Evolutionary conservation across 1,140 invertebrate genomes (phyloP).

Genomic region (Pseudomyrmex dendroicus): DNA sequence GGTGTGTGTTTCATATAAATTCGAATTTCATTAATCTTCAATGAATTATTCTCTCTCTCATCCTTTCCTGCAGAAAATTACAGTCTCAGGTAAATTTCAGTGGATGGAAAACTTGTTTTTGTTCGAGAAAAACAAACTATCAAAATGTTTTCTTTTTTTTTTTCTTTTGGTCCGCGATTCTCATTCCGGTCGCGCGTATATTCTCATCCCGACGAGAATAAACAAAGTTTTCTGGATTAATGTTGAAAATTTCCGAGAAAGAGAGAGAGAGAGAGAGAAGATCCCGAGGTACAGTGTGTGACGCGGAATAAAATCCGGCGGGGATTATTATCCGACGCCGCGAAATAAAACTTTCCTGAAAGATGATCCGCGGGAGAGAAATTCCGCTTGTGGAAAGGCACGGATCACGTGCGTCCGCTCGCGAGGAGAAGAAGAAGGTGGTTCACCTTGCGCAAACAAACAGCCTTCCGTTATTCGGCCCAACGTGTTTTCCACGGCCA

Average conservation of each 20-base stretch:
- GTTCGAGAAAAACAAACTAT: too few species aligned
- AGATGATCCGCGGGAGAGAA: slow-evolving; percentile 64
- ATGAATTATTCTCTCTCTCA: neutral
- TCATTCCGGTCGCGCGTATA: too few species aligned
- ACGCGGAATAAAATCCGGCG: slow-evolving; percentile 14
- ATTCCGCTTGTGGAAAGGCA: slow-evolving; percentile 59
- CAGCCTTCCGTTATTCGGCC: slow-evolving; percentile 75
- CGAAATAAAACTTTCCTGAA: slow-evolving; percentile 32
- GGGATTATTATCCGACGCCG: slow-evolving; percentile 19
- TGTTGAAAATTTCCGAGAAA: neutral
- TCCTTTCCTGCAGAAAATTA: neutral
- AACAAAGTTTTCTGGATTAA: neutral
- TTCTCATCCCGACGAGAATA: neutral
- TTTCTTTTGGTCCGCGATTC: neutral
- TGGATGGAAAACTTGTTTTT: too few species aligned
- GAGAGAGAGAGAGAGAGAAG: too few species aligned
- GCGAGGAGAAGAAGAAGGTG: slow-evolving; percentile 69
- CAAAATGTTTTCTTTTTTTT: neutral
- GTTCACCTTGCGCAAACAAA: slow-evolving; percentile 73
- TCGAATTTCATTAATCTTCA: neutral
- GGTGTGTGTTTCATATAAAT: neutral
- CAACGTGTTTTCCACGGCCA: slow-evolving; percentile 47
- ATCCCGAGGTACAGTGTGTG: neutral
- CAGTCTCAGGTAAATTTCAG: too few species aligned
- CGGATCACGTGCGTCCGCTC: slow-evolving; percentile 10